phyloP scores from a whole-genome alignment of 2,797 vertebrate genomes.

The Thalassophryne amazonica region DNA sequence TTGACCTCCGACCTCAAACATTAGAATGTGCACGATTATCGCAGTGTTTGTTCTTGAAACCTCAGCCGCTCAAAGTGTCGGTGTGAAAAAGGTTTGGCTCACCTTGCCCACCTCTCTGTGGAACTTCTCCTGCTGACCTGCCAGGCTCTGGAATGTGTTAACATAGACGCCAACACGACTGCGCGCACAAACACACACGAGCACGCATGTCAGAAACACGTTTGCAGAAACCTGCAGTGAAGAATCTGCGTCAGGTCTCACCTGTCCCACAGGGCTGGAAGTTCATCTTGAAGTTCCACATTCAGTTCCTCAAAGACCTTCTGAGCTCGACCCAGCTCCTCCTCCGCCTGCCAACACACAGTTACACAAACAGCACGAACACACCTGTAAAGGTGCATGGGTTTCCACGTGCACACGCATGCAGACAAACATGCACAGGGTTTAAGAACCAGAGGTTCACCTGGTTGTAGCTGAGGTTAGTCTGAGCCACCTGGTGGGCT shows the following conservation, averaged over 20 bases:
- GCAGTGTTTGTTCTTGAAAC: too few species aligned
- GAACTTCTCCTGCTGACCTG: constrained; percentile 92
- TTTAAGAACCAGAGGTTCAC: constrained; percentile 77
- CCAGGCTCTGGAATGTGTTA: constrained; percentile 94
- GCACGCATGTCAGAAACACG: not conserved
- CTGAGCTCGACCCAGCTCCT: constrained; percentile 93
- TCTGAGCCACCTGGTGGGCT: constrained; percentile 97
- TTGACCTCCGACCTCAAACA: not conserved
- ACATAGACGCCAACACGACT: constrained; percentile 97
- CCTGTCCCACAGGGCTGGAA: constrained; percentile 94
- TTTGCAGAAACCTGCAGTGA: too few species aligned
- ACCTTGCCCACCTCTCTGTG: constrained; percentile 96
- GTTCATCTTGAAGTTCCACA: constrained; percentile 92
- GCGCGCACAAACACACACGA: not conserved
- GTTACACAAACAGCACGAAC: constrained; percentile 26
- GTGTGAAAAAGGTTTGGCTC: constrained; percentile 18
- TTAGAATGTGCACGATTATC: too few species aligned
- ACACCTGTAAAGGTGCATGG: not conserved
- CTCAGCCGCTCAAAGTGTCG: too few species aligned
- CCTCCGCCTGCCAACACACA: constrained; percentile 84
- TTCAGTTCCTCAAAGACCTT: constrained; percentile 98
- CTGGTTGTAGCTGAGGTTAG: constrained; percentile 98
- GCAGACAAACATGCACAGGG: constrained; percentile 35
- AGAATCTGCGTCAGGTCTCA: constrained; percentile 31
- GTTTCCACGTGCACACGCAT: constrained; percentile 7